A percentile compares a stretch with the other conserved stretches of the same genome.
These are phyloP conservation scores for Darevskia mixta DNA, from an alignment of 2,797 vertebrate species.

Conservation along the genomic window DNA sequence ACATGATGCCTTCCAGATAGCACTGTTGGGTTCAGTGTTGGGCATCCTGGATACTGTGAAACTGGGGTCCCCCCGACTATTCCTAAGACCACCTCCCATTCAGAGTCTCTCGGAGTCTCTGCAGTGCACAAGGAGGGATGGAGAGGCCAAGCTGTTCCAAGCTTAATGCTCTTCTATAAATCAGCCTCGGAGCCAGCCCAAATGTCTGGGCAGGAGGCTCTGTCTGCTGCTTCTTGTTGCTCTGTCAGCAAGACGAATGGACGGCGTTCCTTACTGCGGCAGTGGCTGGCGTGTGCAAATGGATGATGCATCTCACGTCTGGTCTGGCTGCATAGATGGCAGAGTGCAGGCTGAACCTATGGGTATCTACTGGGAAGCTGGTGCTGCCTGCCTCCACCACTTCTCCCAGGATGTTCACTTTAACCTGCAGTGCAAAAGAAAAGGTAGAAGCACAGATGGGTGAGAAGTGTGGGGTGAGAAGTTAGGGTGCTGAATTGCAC, in stretches of 20 bases:
- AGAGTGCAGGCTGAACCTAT: constrained; percentile 90
- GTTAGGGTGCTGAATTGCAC: too few species aligned
- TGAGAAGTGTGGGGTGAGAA: too few species aligned
- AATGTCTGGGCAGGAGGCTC: neutral
- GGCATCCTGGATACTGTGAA: neutral
- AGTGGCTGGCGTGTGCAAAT: constrained; percentile 90
- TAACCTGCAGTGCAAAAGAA: constrained; percentile 81
- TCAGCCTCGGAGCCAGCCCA: neutral
- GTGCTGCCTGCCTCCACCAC: constrained; percentile 93
- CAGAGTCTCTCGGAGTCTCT: neutral
- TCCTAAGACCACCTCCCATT: too few species aligned
- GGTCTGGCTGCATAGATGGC: constrained; percentile 94
- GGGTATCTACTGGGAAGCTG: constrained; percentile 84
- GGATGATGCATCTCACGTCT: constrained; percentile 89
- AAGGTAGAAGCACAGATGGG: neutral
- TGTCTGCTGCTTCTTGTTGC: neutral
- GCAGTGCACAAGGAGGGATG: neutral
- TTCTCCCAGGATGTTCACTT: constrained; percentile 95
- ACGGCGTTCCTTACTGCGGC: constrained; percentile 84
- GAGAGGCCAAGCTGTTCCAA: neutral
- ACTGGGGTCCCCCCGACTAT: neutral
- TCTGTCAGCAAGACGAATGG: neutral
- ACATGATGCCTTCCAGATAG: neutral
- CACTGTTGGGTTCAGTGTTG: neutral
- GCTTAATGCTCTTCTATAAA: neutral